phyloP scores from a whole-genome alignment of 2,888 invertebrate species.

The Agrotis clavis region DNA sequence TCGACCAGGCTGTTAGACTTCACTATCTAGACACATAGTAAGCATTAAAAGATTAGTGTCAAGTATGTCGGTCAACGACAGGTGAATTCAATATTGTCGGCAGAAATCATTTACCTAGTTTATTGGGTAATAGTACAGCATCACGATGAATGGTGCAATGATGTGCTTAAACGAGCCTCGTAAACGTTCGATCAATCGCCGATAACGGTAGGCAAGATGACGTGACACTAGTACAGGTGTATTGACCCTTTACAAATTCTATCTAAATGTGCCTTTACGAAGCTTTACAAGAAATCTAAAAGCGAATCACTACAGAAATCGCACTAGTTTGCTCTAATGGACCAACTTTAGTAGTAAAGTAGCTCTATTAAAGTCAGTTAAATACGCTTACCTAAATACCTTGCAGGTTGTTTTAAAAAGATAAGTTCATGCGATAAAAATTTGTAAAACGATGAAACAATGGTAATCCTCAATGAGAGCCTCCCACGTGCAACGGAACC shows the following conservation, averaged over 20 bases:
- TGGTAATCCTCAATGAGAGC: conserved; percentile 76
- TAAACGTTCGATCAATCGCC: conserved; percentile 77
- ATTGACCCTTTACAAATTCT: conserved; percentile 70
- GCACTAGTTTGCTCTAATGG: conserved; percentile 17
- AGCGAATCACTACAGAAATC: conserved; percentile 42
- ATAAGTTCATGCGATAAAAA: conserved; percentile 73
- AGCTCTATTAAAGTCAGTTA: conserved; percentile 15
- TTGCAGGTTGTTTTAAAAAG: conserved; percentile 62
- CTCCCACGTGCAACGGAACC: conserved; percentile 85
- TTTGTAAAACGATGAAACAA: conserved; percentile 76
- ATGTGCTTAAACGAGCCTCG: conserved; percentile 76
- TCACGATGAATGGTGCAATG: conserved; percentile 76
- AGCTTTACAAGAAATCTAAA: conserved; percentile 37
- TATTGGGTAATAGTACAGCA: conserved; percentile 69
- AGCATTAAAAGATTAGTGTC: conserved; percentile 60
- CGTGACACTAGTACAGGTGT: conserved; percentile 65
- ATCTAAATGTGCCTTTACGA: conserved; percentile 40
- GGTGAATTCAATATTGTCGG: conserved; percentile 66
- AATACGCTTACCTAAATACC: conserved; percentile 45
- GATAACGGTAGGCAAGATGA: conserved; percentile 80
- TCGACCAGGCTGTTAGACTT: conserved; percentile 49
- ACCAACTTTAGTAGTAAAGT: conserved; percentile 13
- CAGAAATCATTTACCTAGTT: conserved; percentile 72
- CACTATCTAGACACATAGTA: conserved; percentile 44
- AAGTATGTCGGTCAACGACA: conserved; percentile 61